Evolutionary conservation across 2,797 vertebrate genomes (phyloP).

Genomic region (Scyliorhinus canicula): DNA sequence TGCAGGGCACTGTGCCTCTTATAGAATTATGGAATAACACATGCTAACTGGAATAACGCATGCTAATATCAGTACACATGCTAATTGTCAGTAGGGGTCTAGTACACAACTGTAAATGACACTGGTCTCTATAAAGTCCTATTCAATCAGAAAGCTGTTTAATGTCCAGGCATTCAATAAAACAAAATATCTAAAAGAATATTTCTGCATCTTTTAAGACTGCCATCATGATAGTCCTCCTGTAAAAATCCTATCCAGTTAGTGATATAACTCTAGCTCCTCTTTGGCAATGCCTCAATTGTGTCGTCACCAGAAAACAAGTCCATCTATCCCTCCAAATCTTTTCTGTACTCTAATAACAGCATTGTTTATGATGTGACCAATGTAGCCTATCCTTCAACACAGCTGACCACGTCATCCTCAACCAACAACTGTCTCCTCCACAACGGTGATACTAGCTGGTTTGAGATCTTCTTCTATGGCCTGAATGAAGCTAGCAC

Average conservation of each 20-base stretch:
- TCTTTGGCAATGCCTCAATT: background rate
- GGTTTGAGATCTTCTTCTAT: background rate
- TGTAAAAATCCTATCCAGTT: background rate
- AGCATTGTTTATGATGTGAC: background rate
- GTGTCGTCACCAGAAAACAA: background rate
- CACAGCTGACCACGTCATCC: background rate
- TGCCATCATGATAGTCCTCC: background rate
- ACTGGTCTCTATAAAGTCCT: background rate
- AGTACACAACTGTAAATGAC: background rate
- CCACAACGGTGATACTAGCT: background rate
- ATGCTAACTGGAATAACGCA: background rate
- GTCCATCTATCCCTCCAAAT: background rate
- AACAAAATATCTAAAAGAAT: background rate
- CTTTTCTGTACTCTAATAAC: background rate
- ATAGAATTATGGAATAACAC: background rate
- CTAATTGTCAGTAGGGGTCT: background rate
- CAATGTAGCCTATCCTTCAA: background rate
- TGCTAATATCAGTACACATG: background rate
- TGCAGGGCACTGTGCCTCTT: background rate
- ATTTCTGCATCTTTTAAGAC: background rate
- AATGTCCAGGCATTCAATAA: background rate
- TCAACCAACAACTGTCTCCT: background rate
- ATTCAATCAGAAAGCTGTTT: background rate
- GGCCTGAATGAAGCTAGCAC: background rate
- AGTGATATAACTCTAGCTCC: background rate